Conservation (phyloP, 2,888 invertebrate genomes). For the Junonia oenone region DNA sequence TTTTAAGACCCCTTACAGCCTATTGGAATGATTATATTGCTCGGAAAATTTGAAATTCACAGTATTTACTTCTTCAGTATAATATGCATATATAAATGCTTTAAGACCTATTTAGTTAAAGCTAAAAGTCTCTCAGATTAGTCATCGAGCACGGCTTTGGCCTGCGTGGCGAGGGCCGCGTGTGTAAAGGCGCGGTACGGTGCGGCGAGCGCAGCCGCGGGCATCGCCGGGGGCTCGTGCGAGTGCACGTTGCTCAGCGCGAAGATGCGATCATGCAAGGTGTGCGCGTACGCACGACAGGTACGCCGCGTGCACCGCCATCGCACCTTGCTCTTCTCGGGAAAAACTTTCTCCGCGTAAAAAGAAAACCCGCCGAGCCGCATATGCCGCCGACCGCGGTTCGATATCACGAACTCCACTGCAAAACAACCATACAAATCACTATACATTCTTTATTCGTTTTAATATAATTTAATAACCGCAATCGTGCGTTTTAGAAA, state of each 20-base stretch:
- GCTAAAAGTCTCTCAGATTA: slow-evolving; percentile 31
- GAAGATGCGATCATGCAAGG: slow-evolving; percentile 71
- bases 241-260: slow-evolving; percentile 73
- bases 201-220: slow-evolving; percentile 37
- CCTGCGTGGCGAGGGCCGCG: slow-evolving; percentile 45
- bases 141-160: slow-evolving; percentile 57
- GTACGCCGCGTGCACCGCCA: slow-evolving; percentile 76
- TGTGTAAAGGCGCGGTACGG: slow-evolving; percentile 34
- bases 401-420: slow-evolving; percentile 79
- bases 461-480: background rate
- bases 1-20: background rate
- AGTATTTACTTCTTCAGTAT: background rate
- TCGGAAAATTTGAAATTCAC: background rate
- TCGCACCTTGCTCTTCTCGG: slow-evolving; percentile 74
- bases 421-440: slow-evolving; percentile 57
- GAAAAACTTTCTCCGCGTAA: slow-evolving; percentile 76
- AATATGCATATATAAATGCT: slow-evolving; percentile 3
- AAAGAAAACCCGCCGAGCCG: slow-evolving; percentile 73
- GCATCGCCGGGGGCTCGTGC: slow-evolving; percentile 56
- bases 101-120: background rate
- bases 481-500: background rate
- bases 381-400: slow-evolving; percentile 74
- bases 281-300: slow-evolving; percentile 74
- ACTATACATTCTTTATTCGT: slow-evolving; percentile 35
- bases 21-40: background rate